Percentiles rank a stretch among this genome's conserved stretches.
phyloP scores from a whole-genome alignment of 1,140 invertebrate genomes.

The Drosophila parabipectinata region DNA sequence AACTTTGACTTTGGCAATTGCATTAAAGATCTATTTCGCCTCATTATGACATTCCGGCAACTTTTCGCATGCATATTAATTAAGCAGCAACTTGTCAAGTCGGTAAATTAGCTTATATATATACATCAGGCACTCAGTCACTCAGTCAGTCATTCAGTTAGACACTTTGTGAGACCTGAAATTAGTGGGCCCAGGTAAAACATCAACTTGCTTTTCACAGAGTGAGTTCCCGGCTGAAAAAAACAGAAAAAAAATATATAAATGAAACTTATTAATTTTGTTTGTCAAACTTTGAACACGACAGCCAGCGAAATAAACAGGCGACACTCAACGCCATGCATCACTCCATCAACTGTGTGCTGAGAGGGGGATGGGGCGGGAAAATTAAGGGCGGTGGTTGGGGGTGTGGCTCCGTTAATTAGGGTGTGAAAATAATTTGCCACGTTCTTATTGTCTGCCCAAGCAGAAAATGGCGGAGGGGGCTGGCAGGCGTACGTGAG shows the following conservation, averaged over 20 bases:
- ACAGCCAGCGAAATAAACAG: constrained; percentile 27
- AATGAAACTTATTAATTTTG: constrained; percentile 58
- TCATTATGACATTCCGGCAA: constrained; percentile 37
- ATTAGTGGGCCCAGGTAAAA: constrained; percentile 44
- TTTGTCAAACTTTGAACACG: constrained; percentile 42
- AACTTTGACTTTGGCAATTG: constrained; percentile 55
- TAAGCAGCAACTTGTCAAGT: constrained; percentile 51
- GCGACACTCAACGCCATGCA: constrained; percentile 45
- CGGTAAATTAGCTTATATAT: constrained; percentile 52
- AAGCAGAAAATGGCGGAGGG: constrained; percentile 26
- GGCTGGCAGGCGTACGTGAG: constrained; percentile 37
- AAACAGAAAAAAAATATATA: constrained; percentile 39
- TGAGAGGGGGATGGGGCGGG: neutral
- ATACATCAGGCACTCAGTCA: constrained; percentile 18
- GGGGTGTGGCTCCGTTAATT: constrained; percentile 36
- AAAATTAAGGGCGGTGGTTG: neutral
- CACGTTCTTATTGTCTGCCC: constrained; percentile 37
- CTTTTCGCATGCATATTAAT: constrained; percentile 65
- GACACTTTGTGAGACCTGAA: constrained; percentile 35
- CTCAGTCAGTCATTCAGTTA: constrained; percentile 17
- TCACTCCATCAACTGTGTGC: constrained; percentile 42
- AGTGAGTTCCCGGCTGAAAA: neutral
- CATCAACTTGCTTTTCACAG: constrained; percentile 9
- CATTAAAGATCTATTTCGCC: constrained; percentile 65
- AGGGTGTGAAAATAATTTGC: constrained; percentile 62